A percentile compares a stretch with the other conserved stretches of the same genome.
These are phyloP conservation scores for Lipotes vexillifer DNA, from an alignment of 2,113 vertebrate species.

Conservation along the genomic window DNA sequence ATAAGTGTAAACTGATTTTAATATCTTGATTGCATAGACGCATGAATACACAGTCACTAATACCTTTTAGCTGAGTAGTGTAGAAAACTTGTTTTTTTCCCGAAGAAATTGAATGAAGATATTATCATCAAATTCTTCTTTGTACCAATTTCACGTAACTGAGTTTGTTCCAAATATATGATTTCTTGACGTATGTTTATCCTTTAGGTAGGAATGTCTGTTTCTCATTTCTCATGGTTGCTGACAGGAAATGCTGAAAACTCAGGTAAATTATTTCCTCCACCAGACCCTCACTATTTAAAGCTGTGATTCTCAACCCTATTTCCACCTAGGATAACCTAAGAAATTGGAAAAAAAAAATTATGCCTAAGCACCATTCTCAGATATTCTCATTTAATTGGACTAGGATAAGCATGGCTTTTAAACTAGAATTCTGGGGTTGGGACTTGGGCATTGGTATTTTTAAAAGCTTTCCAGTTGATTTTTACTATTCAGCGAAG, in stretches of 20 bases:
- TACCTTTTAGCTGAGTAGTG: neutral
- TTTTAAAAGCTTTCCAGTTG: neutral
- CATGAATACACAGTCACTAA: neutral
- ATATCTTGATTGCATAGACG: neutral
- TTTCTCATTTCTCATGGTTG: neutral
- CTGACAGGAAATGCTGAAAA: neutral
- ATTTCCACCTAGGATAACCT: neutral
- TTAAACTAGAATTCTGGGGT: neutral
- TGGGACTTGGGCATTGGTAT: neutral
- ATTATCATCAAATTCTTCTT: neutral
- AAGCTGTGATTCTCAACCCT: neutral
- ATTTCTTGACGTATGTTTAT: neutral
- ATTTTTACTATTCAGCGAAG: neutral
- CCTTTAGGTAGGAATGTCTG: neutral
- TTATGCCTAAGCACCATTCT: neutral
- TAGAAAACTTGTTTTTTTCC: neutral
- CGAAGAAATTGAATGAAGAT: neutral
- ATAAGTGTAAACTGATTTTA: slow-evolving; percentile 21
- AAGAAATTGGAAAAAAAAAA: neutral
- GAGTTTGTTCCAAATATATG: neutral
- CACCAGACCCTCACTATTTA: neutral
- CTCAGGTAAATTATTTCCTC: neutral
- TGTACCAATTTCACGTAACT: neutral
- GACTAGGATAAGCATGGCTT: neutral
- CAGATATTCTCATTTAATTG: neutral